Evolutionary conservation across 2,113 vertebrate genomes (phyloP).

Genomic region (Erpornis zantholeuca): DNA sequence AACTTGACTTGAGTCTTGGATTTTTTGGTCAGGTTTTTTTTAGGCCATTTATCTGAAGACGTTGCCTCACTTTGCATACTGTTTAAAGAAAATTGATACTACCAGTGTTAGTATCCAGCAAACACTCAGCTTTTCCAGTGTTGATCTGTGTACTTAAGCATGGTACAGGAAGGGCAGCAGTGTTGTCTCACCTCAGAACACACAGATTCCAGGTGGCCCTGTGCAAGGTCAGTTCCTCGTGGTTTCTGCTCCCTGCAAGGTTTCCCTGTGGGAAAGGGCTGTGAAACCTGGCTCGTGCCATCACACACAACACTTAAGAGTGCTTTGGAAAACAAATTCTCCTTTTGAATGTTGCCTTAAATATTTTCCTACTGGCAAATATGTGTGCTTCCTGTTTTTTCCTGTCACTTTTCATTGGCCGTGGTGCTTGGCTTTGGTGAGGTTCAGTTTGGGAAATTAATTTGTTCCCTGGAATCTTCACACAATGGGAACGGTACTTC

Average conservation of each 20-base stretch:
- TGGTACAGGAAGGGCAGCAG: not conserved
- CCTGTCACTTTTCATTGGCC: not conserved
- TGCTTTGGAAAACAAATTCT: not conserved
- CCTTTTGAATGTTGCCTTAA: not conserved
- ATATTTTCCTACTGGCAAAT: not conserved
- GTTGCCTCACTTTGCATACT: not conserved
- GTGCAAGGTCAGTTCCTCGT: fast-evolving
- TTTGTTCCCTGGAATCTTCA: fast-evolving
- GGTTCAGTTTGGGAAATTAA: not conserved
- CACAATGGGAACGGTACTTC: fast-evolving
- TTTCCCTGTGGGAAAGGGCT: not conserved
- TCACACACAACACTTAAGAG: not conserved
- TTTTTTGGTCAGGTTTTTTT: not conserved
- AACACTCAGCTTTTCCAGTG: not conserved
- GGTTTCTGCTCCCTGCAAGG: not conserved
- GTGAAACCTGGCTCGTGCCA: fast-evolving
- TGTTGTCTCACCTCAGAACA: not conserved
- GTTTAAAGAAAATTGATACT: not conserved
- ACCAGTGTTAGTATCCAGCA: not conserved
- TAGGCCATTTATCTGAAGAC: fast-evolving
- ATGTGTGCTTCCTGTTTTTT: not conserved
- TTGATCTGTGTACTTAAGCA: not conserved
- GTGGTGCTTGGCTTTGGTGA: not conserved
- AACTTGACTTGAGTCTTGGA: not conserved
- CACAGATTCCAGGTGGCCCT: not conserved